phyloP scores from a whole-genome alignment of 1,140 invertebrate genomes.

The Zaprionus camerounensis region DNA sequence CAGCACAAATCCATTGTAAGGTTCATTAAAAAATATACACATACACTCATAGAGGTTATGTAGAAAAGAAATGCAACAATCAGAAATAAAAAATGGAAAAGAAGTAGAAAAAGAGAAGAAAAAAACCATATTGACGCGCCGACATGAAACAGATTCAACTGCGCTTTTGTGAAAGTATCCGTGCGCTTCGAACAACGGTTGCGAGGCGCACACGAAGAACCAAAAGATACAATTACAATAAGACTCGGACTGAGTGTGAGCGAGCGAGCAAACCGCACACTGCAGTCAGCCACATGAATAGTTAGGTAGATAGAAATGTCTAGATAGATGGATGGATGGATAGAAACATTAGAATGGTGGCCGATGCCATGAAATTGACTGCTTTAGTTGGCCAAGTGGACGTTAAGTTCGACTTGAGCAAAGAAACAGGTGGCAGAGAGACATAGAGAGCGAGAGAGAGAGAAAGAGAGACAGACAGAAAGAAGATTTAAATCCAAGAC shows the following conservation, averaged over 20 bases:
- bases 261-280: slow-evolving; percentile 41
- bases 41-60: slow-evolving; percentile 5
- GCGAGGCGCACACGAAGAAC: slow-evolving; percentile 51
- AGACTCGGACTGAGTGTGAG: slow-evolving; percentile 22
- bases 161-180: slow-evolving; percentile 69
- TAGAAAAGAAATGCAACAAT: slow-evolving; percentile 32
- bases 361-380: slow-evolving; percentile 73
- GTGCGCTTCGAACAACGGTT: slow-evolving; percentile 22
- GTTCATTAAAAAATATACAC: slow-evolving; percentile 15
- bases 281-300: slow-evolving; percentile 49
- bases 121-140: slow-evolving; percentile 46
- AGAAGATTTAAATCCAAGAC: slow-evolving; percentile 2
- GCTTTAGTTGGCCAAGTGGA: slow-evolving; percentile 66
- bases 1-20: slow-evolving; percentile 2
- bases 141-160: slow-evolving; percentile 66
- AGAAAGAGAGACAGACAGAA: slow-evolving; percentile 16
- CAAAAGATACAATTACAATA: slow-evolving; percentile 69
- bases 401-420: slow-evolving; percentile 4
- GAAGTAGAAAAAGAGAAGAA: slow-evolving; percentile 15
- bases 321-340: slow-evolving; percentile 16
- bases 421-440: slow-evolving; percentile 6
- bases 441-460: background rate
- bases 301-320: slow-evolving; percentile 18
- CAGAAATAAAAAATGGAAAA: slow-evolving; percentile 27
- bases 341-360: slow-evolving; percentile 68